These are phyloP conservation scores for Spheniscus humboldti DNA, from an alignment of 2,797 vertebrate species.

Conservation along the genomic window DNA sequence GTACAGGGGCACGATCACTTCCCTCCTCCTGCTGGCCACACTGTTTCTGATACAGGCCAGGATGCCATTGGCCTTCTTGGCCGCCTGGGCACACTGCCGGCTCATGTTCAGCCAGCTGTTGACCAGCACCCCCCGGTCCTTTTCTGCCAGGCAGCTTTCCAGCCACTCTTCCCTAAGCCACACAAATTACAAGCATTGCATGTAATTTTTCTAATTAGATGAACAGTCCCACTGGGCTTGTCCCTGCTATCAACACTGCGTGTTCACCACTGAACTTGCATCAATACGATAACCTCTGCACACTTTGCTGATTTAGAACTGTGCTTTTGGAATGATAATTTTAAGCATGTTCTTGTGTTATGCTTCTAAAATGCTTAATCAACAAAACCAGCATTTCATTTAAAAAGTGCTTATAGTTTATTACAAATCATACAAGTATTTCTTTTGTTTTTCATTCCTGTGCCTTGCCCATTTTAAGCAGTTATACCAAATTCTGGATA, in stretches of 20 bases:
- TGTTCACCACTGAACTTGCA: background rate
- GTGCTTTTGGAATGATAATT: background rate
- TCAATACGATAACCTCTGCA: background rate
- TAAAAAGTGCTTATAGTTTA: background rate
- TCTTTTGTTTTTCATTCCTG: background rate
- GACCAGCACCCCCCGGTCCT: too few species aligned
- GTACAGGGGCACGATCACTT: too few species aligned
- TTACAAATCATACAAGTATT: background rate
- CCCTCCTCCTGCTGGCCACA: too few species aligned
- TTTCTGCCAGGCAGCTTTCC: too few species aligned
- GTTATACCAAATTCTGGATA: background rate
- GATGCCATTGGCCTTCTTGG: too few species aligned
- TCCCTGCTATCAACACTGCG: background rate
- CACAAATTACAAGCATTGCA: too few species aligned
- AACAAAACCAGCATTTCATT: background rate
- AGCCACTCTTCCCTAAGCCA: too few species aligned
- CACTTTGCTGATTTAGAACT: background rate
- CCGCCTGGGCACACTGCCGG: too few species aligned
- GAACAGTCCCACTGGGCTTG: background rate
- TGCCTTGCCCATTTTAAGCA: background rate
- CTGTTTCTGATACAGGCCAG: too few species aligned
- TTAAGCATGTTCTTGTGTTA: background rate
- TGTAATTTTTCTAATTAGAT: background rate
- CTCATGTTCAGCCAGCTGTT: too few species aligned
- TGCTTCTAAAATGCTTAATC: background rate